Percentiles rank a stretch among this genome's conserved stretches.
These are phyloP conservation scores for Thomomys bottae DNA, from an alignment of 2,113 vertebrate species.

Conservation along the genomic window DNA sequence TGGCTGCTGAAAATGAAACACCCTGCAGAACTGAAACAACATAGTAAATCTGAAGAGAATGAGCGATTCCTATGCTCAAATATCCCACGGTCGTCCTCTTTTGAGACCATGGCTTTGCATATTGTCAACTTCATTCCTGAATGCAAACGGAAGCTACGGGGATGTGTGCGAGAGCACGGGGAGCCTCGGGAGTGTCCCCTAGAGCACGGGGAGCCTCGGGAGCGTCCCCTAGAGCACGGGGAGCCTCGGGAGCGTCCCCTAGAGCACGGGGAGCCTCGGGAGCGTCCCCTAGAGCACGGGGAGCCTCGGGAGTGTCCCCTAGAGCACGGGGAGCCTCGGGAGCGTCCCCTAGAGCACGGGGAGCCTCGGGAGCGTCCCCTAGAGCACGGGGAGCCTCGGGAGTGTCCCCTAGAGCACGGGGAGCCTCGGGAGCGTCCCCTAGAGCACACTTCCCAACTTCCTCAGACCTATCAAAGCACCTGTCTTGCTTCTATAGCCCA, in stretches of 20 bases:
- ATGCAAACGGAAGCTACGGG: too few relatives aligned
- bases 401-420: rapidly evolving
- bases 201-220: rapidly evolving
- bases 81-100: background rate
- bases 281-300: too few relatives aligned
- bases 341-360: rapidly evolving
- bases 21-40: constrained; percentile 25
- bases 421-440: too few relatives aligned
- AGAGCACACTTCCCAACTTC: background rate
- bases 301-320: too few relatives aligned
- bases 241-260: too few relatives aligned
- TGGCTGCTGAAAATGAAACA: constrained; percentile 80
- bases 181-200: background rate
- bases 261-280: rapidly evolving
- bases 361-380: too few relatives aligned
- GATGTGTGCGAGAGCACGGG: rapidly evolving
- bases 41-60: background rate
- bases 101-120: background rate
- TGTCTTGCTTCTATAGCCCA: too few relatives aligned
- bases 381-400: too few relatives aligned
- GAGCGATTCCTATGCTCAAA: background rate
- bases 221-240: rapidly evolving
- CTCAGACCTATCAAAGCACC: rapidly evolving
- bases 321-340: rapidly evolving
- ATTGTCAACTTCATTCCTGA: rapidly evolving